Conservation (phyloP, 2,797 vertebrate genomes). For the Dromococcyx pavoninus region DNA sequence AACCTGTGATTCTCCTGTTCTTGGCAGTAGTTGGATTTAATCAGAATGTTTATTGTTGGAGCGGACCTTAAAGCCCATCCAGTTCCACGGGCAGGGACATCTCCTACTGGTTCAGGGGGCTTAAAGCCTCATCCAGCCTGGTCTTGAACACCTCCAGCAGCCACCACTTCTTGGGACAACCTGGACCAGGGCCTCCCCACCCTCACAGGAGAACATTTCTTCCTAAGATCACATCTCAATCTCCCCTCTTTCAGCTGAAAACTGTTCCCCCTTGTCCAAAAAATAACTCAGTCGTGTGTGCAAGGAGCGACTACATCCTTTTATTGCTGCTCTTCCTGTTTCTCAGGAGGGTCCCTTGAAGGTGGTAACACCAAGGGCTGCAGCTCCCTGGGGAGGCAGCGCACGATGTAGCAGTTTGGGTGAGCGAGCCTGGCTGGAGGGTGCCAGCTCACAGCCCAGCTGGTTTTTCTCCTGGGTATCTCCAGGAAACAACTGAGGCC, state of each 20-base stretch:
- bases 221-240: too few relatives aligned
- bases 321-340: neutral
- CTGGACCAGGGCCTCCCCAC: too few relatives aligned
- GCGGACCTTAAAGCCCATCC: too few relatives aligned
- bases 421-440: fast-evolving
- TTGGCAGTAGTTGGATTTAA: neutral
- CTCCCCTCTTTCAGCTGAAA: too few relatives aligned
- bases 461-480: neutral
- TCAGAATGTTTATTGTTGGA: too few relatives aligned
- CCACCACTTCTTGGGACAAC: too few relatives aligned
- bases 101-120: too few relatives aligned
- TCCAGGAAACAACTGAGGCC: neutral
- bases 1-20: neutral
- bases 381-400: neutral
- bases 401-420: fast-evolving
- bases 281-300: neutral
- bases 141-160: too few relatives aligned
- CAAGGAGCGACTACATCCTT: neutral
- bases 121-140: too few relatives aligned
- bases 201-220: too few relatives aligned
- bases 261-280: neutral
- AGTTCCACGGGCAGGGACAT: too few relatives aligned
- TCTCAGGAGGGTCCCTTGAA: neutral
- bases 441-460: neutral
- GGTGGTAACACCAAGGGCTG: neutral